phyloP scores from a whole-genome alignment of 35 echinoderm and acorn worm species.

The Ophioderma brevispina region DNA sequence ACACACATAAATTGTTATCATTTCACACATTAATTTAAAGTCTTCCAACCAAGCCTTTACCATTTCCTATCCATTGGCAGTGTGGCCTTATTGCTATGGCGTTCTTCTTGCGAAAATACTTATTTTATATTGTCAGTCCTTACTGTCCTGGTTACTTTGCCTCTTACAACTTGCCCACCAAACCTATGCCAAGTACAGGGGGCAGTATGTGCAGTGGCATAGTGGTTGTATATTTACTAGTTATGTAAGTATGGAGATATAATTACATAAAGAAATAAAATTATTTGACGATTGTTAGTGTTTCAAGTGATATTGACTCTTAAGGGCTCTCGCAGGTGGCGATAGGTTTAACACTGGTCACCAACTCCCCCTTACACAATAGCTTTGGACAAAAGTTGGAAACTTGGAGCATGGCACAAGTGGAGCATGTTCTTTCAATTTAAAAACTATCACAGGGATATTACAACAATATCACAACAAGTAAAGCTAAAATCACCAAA shows the following conservation, averaged over 20 bases:
- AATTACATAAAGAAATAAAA: neutral
- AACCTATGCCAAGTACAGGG: slow-evolving; percentile 35
- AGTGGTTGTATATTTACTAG: slow-evolving; percentile 58
- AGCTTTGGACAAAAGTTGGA: too few species aligned
- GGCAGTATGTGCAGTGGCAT: slow-evolving; percentile 38
- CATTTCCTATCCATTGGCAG: slow-evolving; percentile 62
- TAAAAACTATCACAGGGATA: too few species aligned
- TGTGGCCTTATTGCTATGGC: slow-evolving; percentile 61
- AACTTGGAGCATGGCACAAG: too few species aligned
- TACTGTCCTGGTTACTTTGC: slow-evolving; percentile 65
- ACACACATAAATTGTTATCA: too few species aligned
- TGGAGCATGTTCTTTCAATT: too few species aligned
- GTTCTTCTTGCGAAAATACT: slow-evolving; percentile 51
- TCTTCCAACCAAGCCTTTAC: slow-evolving; percentile 38
- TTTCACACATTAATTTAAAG: too few species aligned
- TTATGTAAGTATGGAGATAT: slow-evolving; percentile 47
- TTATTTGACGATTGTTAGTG: neutral
- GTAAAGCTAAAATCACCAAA: too few species aligned
- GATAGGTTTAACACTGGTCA: too few species aligned
- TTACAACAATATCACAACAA: too few species aligned
- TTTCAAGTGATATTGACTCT: neutral
- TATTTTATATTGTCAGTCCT: slow-evolving; percentile 67
- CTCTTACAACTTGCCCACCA: slow-evolving; percentile 21
- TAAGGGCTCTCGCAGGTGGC: too few species aligned
- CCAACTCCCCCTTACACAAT: too few species aligned